Evolutionary conservation across 2,113 vertebrate species (phyloP).

Genomic region (Macquaria australasica): DNA sequence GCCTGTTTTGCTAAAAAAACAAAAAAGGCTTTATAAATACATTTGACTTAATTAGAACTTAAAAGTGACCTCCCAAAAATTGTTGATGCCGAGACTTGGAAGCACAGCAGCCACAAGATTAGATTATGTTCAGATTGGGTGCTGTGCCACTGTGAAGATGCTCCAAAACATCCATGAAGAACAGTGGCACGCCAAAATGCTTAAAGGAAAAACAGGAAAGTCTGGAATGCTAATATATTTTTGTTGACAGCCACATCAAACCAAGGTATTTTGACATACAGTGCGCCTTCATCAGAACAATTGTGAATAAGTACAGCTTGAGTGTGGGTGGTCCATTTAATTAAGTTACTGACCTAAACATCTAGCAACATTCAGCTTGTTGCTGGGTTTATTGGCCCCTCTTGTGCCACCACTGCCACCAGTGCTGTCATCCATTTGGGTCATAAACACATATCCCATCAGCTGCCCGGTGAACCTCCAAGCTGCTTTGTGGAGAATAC

Average conservation of each 20-base stretch:
- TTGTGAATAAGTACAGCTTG: constrained; percentile 14
- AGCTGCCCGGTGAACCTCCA: constrained; percentile 29
- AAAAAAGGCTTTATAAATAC: constrained; percentile 44
- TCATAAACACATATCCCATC: constrained; percentile 45
- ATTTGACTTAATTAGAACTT: constrained; percentile 58
- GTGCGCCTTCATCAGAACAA: constrained; percentile 8
- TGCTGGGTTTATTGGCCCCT: constrained; percentile 24
- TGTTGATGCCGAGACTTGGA: constrained; percentile 55
- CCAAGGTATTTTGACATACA: neutral
- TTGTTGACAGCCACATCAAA: constrained; percentile 17
- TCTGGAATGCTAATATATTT: constrained; percentile 3
- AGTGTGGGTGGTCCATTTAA: constrained; percentile 23
- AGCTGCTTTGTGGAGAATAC: constrained; percentile 37
- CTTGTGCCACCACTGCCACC: constrained; percentile 26
- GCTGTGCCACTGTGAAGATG: constrained; percentile 23
- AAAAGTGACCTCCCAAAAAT: constrained; percentile 59
- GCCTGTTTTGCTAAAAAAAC: constrained; percentile 25
- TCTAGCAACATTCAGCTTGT: constrained; percentile 13
- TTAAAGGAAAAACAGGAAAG: neutral
- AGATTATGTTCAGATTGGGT: constrained; percentile 31
- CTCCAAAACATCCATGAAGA: constrained; percentile 6
- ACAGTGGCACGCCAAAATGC: neutral
- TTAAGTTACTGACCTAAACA: constrained; percentile 32
- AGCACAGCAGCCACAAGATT: constrained; percentile 31
- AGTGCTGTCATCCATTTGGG: constrained; percentile 11